Percentiles rank a stretch among this genome's conserved stretches.
These are phyloP conservation scores for Drosophila infuscata DNA, from an alignment of 2,888 invertebrate species.

Conservation along the genomic window DNA sequence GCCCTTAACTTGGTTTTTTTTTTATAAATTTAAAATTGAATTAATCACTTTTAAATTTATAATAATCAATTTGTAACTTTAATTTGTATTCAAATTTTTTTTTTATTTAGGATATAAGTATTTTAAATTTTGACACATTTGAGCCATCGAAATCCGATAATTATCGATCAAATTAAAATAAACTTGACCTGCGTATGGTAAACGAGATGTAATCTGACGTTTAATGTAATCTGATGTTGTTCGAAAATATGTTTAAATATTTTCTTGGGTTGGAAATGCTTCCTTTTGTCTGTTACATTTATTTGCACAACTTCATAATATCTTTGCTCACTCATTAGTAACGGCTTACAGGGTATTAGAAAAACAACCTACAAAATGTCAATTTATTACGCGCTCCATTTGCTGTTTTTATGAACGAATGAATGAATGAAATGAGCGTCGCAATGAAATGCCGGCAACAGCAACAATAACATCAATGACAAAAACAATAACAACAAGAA, in stretches of 20 bases:
- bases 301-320: neutral
- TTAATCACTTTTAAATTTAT: neutral
- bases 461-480: conserved; percentile 11
- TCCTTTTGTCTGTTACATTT: neutral
- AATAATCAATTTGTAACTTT: neutral
- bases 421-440: conserved; percentile 42
- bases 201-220: no score
- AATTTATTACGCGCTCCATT: conserved; percentile 60
- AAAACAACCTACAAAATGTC: conserved; percentile 37
- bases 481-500: neutral
- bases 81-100: neutral
- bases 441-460: conserved; percentile 30
- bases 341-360: neutral
- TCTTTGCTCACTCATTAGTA: neutral
- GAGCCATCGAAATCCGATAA: no score
- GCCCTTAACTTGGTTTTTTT: neutral
- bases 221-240: no score
- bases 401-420: conserved; percentile 34
- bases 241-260: neutral
- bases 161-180: no score
- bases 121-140: no score
- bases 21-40: neutral
- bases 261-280: neutral
- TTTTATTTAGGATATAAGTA: no score
- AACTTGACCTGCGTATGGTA: no score